Conservation (phyloP, 2,797 vertebrate species). For the Myotis planiceps region DNA sequence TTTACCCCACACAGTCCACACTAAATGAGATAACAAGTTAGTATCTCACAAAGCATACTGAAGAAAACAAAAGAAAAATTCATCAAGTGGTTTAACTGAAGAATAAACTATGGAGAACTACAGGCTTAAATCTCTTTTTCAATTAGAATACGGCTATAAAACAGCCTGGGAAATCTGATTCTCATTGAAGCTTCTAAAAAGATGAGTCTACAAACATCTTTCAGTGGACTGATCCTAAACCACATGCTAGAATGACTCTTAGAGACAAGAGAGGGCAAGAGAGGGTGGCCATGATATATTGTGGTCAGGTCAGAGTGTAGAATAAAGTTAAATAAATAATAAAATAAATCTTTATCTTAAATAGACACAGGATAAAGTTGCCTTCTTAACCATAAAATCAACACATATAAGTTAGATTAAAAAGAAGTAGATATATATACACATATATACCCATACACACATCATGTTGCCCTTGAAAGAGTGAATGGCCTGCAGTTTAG, state of each 20-base stretch:
- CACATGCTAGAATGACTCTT: background rate
- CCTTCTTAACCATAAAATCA: slow-evolving; percentile 10
- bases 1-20: background rate
- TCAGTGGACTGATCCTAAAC: background rate
- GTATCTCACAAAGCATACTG: background rate
- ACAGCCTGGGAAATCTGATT: background rate
- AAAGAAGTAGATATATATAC: background rate
- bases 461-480: background rate
- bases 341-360: background rate
- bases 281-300: background rate
- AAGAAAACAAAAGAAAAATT: slow-evolving; percentile 4
- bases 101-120: background rate
- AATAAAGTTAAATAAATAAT: background rate
- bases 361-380: background rate
- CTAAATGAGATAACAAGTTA: background rate
- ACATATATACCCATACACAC: background rate
- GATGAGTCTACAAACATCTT: background rate
- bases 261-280: background rate
- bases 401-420: background rate
- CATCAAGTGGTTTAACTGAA: background rate
- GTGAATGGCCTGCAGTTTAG: background rate
- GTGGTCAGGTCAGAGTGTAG: background rate
- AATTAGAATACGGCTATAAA: background rate
- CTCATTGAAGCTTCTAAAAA: slow-evolving; percentile 2
- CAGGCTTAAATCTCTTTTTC: background rate